phyloP scores from a whole-genome alignment of 1,140 invertebrate genomes.

The Neoseiulus cucumeris region DNA sequence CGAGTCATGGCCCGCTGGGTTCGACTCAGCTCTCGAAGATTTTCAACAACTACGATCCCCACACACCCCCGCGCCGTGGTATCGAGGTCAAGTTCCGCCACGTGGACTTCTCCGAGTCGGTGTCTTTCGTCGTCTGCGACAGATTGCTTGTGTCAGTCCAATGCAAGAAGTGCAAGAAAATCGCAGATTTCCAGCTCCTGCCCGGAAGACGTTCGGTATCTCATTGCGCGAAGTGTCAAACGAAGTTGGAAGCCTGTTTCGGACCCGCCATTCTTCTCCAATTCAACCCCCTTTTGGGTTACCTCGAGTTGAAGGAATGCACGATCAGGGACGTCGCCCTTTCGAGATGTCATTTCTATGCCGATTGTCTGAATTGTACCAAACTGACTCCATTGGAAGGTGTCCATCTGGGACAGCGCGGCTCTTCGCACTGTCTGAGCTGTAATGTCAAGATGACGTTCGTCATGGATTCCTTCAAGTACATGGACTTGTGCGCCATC shows the following conservation, averaged over 20 bases:
- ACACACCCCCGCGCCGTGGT: slow-evolving; percentile 16
- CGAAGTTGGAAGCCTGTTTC: slow-evolving; percentile 22
- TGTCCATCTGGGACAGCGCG: slow-evolving; percentile 15
- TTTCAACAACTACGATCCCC: slow-evolving; percentile 6
- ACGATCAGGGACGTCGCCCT: slow-evolving; percentile 26
- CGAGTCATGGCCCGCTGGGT: background rate
- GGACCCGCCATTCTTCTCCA: slow-evolving; percentile 25
- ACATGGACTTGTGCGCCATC: background rate
- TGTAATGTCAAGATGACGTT: slow-evolving; percentile 17
- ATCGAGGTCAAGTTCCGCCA: slow-evolving; percentile 24
- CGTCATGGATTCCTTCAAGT: slow-evolving; percentile 10
- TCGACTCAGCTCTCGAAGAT: background rate
- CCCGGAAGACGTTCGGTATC: slow-evolving; percentile 21
- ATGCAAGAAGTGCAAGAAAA: slow-evolving; percentile 27
- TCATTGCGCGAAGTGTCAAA: slow-evolving; percentile 24
- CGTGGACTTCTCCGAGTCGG: slow-evolving; percentile 23
- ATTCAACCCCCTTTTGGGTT: slow-evolving; percentile 25
- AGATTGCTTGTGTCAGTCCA: slow-evolving; percentile 22
- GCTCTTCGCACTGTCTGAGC: slow-evolving; percentile 14
- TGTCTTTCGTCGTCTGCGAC: slow-evolving; percentile 22
- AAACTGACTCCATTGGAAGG: slow-evolving; percentile 21
- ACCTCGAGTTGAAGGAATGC: slow-evolving; percentile 26
- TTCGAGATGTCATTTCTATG: slow-evolving; percentile 22
- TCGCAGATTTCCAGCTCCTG: slow-evolving; percentile 21
- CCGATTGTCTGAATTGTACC: slow-evolving; percentile 25